Percentiles rank a stretch among this genome's conserved stretches.
phyloP scores from a whole-genome alignment of 2,888 invertebrate genomes.

The Lasioglossum villosulum region DNA sequence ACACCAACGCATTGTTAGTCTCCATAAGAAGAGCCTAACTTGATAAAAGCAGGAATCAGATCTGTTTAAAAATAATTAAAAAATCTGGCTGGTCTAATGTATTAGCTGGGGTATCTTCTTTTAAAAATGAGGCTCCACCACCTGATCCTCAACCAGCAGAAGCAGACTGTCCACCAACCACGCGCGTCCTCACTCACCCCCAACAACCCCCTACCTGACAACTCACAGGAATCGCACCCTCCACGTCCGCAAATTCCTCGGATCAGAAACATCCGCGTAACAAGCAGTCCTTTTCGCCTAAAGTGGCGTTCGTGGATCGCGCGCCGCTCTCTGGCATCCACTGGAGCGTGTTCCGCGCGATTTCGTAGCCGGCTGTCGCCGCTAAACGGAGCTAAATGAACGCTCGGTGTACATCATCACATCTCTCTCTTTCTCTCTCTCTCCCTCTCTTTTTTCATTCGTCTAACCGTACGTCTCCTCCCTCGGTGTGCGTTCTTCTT shows the following conservation, averaged over 20 bases:
- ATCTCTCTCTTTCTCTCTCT: slow-evolving; percentile 12
- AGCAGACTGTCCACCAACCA: neutral
- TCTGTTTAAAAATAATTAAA: too few species aligned
- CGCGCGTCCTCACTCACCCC: neutral
- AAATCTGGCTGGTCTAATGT: too few species aligned
- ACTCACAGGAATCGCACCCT: neutral
- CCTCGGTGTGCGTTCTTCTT: slow-evolving; percentile 14
- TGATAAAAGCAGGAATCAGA: too few species aligned
- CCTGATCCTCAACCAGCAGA: neutral
- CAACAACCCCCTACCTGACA: neutral
- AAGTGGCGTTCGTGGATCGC: slow-evolving; percentile 47
- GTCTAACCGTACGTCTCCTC: neutral
- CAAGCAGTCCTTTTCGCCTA: slow-evolving; percentile 46
- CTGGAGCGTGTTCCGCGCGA: slow-evolving; percentile 56
- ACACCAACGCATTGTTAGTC: neutral
- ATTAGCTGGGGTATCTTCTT: neutral
- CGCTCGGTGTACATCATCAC: slow-evolving; percentile 37
- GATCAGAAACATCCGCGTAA: slow-evolving; percentile 40
- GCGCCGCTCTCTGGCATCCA: slow-evolving; percentile 19
- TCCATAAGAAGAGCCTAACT: neutral
- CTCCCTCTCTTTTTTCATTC: slow-evolving; percentile 22
- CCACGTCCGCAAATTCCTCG: slow-evolving; percentile 14
- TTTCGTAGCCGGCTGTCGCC: slow-evolving; percentile 66
- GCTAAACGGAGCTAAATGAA: slow-evolving; percentile 70
- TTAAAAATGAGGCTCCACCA: neutral